phyloP scores from a whole-genome alignment of 2,888 invertebrate genomes.

The Cheilosia vulpina region DNA sequence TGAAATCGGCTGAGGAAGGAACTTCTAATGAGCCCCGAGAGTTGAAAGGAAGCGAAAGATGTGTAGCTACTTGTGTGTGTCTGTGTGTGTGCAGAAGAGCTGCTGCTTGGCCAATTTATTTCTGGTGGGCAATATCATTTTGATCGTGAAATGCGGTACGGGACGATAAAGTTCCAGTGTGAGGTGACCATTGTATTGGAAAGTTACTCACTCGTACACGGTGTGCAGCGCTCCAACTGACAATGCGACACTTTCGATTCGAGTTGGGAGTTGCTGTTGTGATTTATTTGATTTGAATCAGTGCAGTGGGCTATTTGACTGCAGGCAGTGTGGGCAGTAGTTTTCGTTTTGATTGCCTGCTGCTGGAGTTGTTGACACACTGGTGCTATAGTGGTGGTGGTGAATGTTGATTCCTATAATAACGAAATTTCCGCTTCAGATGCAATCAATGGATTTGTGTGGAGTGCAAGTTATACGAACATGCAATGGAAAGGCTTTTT shows the following conservation, averaged over 20 bases:
- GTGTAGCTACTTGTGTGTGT: not conserved
- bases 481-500: slow-evolving; percentile 58
- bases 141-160: slow-evolving; percentile 59
- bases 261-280: slow-evolving; percentile 37
- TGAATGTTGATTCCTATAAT: slow-evolving; percentile 56
- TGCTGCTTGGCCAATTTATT: slow-evolving; percentile 60
- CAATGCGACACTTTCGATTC: slow-evolving; percentile 72
- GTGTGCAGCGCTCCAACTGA: slow-evolving; percentile 22
- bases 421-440: slow-evolving; percentile 71
- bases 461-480: slow-evolving; percentile 35
- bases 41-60: slow-evolving; percentile 62
- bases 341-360: slow-evolving; percentile 41
- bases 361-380: slow-evolving; percentile 52
- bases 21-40: slow-evolving; percentile 59
- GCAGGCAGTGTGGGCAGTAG: slow-evolving; percentile 21
- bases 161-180: slow-evolving; percentile 40
- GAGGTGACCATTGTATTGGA: slow-evolving; percentile 37
- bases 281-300: slow-evolving; percentile 68
- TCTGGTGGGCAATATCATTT: slow-evolving; percentile 55
- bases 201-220: slow-evolving; percentile 12
- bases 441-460: slow-evolving; percentile 61
- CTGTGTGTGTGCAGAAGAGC: not conserved
- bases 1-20: slow-evolving; percentile 55
- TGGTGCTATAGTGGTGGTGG: slow-evolving; percentile 26
- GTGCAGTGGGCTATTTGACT: slow-evolving; percentile 55